Base-by-base conservation (phyloP, 2,113 vertebrate genomes). In the Turdus rufiventris region DNA sequence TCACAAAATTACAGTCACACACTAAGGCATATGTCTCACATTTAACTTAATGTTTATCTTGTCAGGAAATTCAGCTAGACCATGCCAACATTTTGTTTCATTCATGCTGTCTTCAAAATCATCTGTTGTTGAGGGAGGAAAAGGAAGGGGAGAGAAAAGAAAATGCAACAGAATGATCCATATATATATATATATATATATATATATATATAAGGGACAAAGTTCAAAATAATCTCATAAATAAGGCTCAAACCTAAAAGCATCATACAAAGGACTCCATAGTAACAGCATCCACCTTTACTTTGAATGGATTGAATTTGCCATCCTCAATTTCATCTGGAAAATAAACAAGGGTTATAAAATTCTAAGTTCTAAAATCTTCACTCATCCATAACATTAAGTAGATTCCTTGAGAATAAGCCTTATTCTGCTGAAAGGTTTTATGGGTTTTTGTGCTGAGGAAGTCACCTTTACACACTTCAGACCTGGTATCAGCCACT, bases 21-120 rank as follows among this genome's bases (percentile, higher is more conserved):
- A 93, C 66, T 89, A 88, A 94, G 81, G 67, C 95, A 95, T 95
- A 96, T 96, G 93, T 96, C 88, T 95, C 93, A 91, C 90, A 96
- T 97, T 97, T 96, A 94, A 91, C 82, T 95, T 91, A 83, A 91
- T 96, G 94, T 96, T 97, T 96, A 83, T 95, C 94, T 95, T 94
- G 88, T 95, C 91, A 95, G 57, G 60, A 96, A 93, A 96, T 96
- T 89, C 79, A 93, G 60, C 72, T 93, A 96, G 72, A 88, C 72
- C 79, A 95, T 95, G 91, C 96, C 91, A 96, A 86, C 78, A 94
- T 94, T 96, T 96, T 94, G 88, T 96, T 96, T 96, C 94, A 96
- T 96, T 96, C 94, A 96, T 95, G 48, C 67, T 90, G 88, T 45
- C 85, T 91, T 94, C 53, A 96, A 89, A 97, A 83, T 93, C 79